These are phyloP conservation scores for Aplodontia rufa DNA, from an alignment of 2,113 vertebrate genomes.

Conservation along the genomic window DNA sequence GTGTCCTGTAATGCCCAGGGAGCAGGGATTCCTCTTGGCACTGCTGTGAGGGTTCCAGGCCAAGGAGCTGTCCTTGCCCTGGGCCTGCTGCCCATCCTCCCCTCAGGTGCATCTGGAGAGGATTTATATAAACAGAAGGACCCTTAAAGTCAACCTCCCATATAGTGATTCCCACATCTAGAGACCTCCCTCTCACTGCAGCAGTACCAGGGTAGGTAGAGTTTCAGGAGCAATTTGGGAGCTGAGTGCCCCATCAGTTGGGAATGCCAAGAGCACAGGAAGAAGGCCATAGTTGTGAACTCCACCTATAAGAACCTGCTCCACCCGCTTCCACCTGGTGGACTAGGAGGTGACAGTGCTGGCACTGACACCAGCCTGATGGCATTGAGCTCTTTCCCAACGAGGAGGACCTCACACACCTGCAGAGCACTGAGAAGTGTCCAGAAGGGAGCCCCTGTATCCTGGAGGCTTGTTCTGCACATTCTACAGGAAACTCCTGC, in stretches of 20 bases:
- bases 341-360: constrained; percentile 86
- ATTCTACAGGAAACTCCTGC: constrained; percentile 90
- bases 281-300: constrained; percentile 77
- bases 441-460: constrained; percentile 88
- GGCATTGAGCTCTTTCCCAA: constrained; percentile 91
- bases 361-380: constrained; percentile 87
- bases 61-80: background rate
- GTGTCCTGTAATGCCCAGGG: background rate
- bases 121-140: background rate
- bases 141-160: background rate
- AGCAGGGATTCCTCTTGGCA: background rate
- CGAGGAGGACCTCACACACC: constrained; percentile 89
- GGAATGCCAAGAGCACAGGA: background rate
- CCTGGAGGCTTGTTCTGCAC: constrained; percentile 89
- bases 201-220: background rate
- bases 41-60: background rate
- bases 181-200: background rate
- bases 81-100: background rate
- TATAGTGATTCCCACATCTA: background rate
- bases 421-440: constrained; percentile 89
- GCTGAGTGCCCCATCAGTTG: background rate
- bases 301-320: constrained; percentile 92
- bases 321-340: constrained; percentile 85
- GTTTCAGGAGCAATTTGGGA: background rate
- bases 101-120: background rate